These are phyloP conservation scores for Arenicola marina DNA, from an alignment of 2,888 invertebrate species.

Conservation along the genomic window DNA sequence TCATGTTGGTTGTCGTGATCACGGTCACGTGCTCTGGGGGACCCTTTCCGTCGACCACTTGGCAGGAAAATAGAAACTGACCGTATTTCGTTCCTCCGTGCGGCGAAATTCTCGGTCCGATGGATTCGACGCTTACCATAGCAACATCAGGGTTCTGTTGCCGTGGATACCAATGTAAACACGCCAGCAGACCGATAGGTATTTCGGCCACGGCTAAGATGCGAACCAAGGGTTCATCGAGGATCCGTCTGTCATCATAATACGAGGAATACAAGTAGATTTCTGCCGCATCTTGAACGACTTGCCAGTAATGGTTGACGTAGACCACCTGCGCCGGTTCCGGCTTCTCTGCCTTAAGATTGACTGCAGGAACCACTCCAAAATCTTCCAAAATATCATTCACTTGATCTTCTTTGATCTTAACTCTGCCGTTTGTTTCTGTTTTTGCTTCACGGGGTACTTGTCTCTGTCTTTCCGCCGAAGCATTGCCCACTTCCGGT, in stretches of 20 bases:
- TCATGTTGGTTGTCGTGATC: neutral
- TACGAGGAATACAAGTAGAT: slow-evolving; percentile 18
- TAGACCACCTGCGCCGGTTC: neutral
- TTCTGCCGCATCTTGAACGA: neutral
- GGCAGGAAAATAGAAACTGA: slow-evolving; percentile 22
- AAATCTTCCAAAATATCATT: neutral
- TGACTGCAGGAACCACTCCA: no score
- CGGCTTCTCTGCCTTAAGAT: slow-evolving; percentile 1
- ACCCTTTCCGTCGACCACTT: neutral
- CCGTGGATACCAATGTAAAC: slow-evolving; percentile 22
- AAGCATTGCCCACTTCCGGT: no score
- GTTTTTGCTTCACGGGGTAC: no score
- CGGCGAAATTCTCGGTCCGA: slow-evolving; percentile 15
- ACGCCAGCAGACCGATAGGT: neutral
- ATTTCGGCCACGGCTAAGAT: slow-evolving; percentile 15
- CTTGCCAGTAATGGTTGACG: slow-evolving; percentile 15
- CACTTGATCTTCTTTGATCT: neutral
- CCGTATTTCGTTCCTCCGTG: neutral
- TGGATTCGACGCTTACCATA: neutral
- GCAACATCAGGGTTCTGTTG: slow-evolving; percentile 6
- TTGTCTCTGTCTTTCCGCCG: no score
- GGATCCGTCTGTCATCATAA: slow-evolving; percentile 15
- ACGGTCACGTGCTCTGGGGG: slow-evolving; percentile 20
- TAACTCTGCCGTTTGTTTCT: neutral
- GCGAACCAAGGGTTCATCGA: slow-evolving; percentile 6